Evolutionary conservation across 64 coral and sea anemone species (phyloP), one percentile per base, ranked within the genome.

Genomic region (Astreopora myriophthalma): DNA sequence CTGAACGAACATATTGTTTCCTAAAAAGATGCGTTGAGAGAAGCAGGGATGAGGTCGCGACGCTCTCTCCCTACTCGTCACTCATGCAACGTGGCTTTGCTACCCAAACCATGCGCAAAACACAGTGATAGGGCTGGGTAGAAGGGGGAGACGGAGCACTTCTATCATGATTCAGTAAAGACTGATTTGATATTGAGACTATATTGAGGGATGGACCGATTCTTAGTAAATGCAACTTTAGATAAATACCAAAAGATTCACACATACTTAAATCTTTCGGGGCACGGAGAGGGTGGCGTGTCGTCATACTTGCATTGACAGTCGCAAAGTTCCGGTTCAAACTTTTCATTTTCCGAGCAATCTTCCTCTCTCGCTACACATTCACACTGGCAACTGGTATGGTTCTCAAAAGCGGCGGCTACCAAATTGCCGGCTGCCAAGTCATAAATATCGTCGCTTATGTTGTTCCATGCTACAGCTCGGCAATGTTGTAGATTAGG

Each of bases 381-480:
- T 10, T 8, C 5, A 30, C 88, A 90, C 26, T 51, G 24, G 34
- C 88, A 90, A 49, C 75, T 90, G 3, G 88, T 90, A 40, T 90
- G 75, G 51, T 90, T 90, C 3, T 44, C 30, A 35, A 90, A 48
- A 6, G 85, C 46, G 5, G 71, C 24, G 1, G 5, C 11, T 8
- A 62, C 76, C 3, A 5, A 0, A 6, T 13, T 31, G 2, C 1
- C 16, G 7, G 28, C 5, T 1, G 48, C 20, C 31, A 76, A 76
- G 39, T 92, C 71, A 31, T 22, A 49, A 22, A 92, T 80, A 22
- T 26, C 16, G 16, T 61, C 63, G 1, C 69, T 85, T 3, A 92
- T 64, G 2, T 55, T 75, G 12, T 85, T 60, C 34, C 30, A 30
- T 0, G 64, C 20, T 5, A 32, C 48, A 0, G 85, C 73, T 28